Base-by-base conservation (phyloP, 2,888 invertebrate species). In the Calliphora vomitoria region DNA sequence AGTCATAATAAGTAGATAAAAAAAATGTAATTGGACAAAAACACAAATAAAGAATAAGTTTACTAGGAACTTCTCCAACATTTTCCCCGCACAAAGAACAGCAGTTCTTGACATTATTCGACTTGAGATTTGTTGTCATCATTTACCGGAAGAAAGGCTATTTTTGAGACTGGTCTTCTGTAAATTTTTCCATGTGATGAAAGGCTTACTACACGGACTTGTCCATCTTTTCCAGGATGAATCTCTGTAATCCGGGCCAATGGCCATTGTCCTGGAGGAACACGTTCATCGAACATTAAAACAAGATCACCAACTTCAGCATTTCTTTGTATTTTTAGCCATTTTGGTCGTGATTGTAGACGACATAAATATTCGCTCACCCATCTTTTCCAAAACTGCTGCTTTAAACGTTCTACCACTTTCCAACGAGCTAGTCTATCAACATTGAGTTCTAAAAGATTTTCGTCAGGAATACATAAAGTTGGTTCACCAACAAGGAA, bases 301-400 rank as follows among this genome's bases (percentile, higher is more conserved):
- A 60, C 31, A 5, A 15, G 13, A 31, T 60, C 60, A 15, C 31
- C 60, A 15, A 60, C 31, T 35, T 18, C 6, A 1, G 18, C 53
- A 55, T 55, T 18, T 25, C 25, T 58, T 25, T 11, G 25, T 25
- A 38, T 20, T 13, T 35, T 20, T 80, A 88, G 13, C 81, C 82
- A 86, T 25, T 86, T 86, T 15, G 76, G 79, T 8, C 85, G 50
- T 50, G 55, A 50, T 4, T 86, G 13, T 13, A 25, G 31, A 13
- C 69, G 69, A 50, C 50, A 25, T 25, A 69, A 69, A 50, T 82
- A 89, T 53, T 89, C 89, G 8, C 3, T n/a, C 5, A 38, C 68
- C 85, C 86, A 89, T 47, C 81, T 71, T 25, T 72, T 66, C 83
- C 88, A 88, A 58, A 89, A 89, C 31, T 76, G 55, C 25, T 85